Evolutionary conservation across 2,113 vertebrate genomes (phyloP).

Genomic region (Dasyurus viverrinus): DNA sequence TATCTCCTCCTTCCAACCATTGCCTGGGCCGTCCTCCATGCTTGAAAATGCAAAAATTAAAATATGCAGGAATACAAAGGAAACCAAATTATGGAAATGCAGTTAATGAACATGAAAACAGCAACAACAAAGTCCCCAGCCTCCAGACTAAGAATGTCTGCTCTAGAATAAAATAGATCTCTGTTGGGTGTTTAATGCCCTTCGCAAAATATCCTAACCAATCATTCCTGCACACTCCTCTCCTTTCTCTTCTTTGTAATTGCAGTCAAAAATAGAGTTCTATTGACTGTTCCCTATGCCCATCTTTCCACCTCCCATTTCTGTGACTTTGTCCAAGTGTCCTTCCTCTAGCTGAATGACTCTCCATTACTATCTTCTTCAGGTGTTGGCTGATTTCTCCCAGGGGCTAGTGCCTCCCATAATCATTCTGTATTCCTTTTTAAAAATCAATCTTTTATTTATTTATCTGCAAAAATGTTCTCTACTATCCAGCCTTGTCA

Average conservation of each 20-base stretch:
- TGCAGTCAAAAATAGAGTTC: background rate
- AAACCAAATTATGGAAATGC: background rate
- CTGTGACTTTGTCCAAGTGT: background rate
- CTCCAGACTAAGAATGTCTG: background rate
- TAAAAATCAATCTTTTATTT: background rate
- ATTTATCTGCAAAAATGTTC: background rate
- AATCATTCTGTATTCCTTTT: too few relatives aligned
- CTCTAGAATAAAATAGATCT: background rate
- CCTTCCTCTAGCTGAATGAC: background rate
- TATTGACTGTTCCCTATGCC: background rate
- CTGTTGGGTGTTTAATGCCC: too few relatives aligned
- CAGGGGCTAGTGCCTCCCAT: background rate
- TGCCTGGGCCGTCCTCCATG: background rate
- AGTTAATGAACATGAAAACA: background rate
- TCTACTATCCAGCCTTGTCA: too few relatives aligned
- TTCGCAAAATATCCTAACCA: background rate
- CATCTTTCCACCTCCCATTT: background rate
- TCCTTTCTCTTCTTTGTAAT: background rate
- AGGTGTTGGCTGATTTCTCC: background rate
- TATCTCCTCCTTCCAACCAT: background rate
- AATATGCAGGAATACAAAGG: background rate
- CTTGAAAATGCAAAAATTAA: background rate
- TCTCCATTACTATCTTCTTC: background rate
- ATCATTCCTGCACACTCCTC: background rate
- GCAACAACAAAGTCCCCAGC: background rate